Evolutionary conservation across 2,113 vertebrate species (phyloP).

Genomic region (cattle (Bos taurus)): DNA sequence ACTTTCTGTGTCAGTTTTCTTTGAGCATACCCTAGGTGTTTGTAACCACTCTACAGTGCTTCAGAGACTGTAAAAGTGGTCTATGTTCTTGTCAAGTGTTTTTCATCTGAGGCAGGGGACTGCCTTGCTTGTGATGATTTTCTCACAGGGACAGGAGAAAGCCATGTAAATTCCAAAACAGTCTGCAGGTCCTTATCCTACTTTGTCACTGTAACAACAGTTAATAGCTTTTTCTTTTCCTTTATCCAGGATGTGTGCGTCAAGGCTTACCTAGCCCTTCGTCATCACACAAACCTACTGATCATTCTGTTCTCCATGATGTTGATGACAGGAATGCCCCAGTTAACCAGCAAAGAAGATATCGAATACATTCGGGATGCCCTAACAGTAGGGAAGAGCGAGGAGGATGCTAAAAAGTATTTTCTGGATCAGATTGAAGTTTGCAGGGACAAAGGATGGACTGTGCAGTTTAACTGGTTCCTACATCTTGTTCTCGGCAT

Average conservation of each 20-base stretch:
- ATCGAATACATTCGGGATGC: slow-evolving; percentile 98
- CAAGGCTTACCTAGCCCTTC: slow-evolving; percentile 94
- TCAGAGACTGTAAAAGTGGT: background rate
- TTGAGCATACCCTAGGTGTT: background rate
- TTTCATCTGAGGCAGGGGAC: background rate
- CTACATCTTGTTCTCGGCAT: slow-evolving; percentile 97
- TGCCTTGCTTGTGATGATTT: background rate
- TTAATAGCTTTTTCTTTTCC: background rate
- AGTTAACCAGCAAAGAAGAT: slow-evolving; percentile 97
- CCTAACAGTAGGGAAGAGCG: slow-evolving; percentile 91
- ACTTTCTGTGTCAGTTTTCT: background rate
- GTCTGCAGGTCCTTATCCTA: background rate
- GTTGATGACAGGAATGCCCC: slow-evolving; percentile 99
- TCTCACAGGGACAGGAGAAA: background rate
- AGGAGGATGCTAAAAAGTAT: slow-evolving; percentile 95
- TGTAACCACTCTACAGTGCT: background rate
- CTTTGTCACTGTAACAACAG: background rate
- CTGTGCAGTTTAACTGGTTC: slow-evolving; percentile 99
- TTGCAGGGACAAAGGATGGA: slow-evolving; percentile 99
- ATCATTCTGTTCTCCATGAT: slow-evolving; percentile 99
- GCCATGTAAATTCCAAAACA: background rate
- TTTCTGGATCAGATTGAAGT: slow-evolving; percentile 98
- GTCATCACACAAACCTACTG: slow-evolving; percentile 96
- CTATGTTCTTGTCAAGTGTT: background rate
- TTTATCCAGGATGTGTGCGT: slow-evolving; percentile 89